phyloP scores from a whole-genome alignment of 2,888 invertebrate species.

The Escarpia spicata region DNA sequence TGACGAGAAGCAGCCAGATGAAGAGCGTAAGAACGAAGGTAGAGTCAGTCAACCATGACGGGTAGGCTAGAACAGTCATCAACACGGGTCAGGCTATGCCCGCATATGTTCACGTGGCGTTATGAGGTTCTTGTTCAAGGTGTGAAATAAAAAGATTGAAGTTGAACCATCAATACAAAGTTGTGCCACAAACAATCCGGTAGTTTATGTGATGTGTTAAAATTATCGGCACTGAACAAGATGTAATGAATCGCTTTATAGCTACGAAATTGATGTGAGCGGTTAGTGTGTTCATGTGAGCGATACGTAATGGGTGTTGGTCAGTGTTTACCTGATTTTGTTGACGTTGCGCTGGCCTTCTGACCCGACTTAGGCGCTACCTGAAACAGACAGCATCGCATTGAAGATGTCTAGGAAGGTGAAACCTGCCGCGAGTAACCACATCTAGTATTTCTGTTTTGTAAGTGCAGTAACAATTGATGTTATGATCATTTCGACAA shows the following conservation, averaged over 20 bases:
- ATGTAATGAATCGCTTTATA: too few species aligned
- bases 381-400: not conserved
- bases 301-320: not conserved
- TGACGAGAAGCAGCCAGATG: not conserved
- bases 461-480: not conserved
- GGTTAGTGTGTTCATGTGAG: not conserved
- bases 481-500: not conserved
- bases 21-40: not conserved
- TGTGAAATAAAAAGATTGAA: too few species aligned
- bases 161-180: too few species aligned
- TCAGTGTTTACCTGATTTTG: not conserved
- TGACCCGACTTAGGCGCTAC: not conserved
- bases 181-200: too few species aligned
- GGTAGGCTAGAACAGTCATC: not conserved
- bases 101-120: too few species aligned
- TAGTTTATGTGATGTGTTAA: too few species aligned
- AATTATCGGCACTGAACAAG: too few species aligned
- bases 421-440: not conserved
- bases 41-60: slow-evolving; percentile 1
- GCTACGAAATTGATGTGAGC: not conserved
- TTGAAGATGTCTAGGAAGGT: not conserved
- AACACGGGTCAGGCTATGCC: not conserved
- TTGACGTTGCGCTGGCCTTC: not conserved
- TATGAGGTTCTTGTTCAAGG: too few species aligned
- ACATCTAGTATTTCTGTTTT: not conserved